Conservation (phyloP, 2,113 vertebrate species). For the Paradisaea rubra region DNA sequence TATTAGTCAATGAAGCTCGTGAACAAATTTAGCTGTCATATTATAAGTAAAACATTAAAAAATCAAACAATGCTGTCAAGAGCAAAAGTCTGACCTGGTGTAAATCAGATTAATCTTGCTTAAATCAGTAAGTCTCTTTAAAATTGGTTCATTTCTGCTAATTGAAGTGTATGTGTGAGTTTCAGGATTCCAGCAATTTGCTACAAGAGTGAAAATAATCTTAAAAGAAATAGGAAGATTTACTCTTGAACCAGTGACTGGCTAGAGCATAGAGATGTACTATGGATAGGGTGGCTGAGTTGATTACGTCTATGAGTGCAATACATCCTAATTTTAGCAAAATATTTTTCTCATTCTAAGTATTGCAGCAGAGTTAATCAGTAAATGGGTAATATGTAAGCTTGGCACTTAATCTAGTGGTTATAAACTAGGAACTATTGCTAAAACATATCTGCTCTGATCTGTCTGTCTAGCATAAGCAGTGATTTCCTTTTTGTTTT, state of each 20-base stretch:
- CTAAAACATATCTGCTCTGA: not conserved
- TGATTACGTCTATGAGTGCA: not conserved
- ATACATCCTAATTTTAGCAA: not conserved
- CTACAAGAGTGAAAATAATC: not conserved
- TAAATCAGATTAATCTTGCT: not conserved
- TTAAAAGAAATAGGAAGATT: not conserved
- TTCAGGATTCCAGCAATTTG: not conserved
- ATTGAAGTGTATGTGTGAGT: not conserved
- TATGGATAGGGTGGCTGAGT: not conserved
- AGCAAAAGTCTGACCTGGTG: not conserved
- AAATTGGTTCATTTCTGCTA: not conserved
- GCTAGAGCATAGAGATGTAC: not conserved
- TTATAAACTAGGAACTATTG: not conserved
- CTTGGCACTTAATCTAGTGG: not conserved
- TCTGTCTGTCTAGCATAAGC: not conserved
- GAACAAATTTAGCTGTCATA: not conserved
- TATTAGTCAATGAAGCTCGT: not conserved
- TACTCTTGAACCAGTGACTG: not conserved
- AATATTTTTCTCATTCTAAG: not conserved
- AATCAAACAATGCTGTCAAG: not conserved
- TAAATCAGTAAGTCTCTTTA: not conserved
- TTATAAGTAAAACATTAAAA: not conserved
- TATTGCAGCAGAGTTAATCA: not conserved
- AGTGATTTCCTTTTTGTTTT: not conserved
- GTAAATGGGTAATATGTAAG: not conserved